phyloP scores from a whole-genome alignment of 2,113 vertebrate genomes.

The Orcinus orca region DNA sequence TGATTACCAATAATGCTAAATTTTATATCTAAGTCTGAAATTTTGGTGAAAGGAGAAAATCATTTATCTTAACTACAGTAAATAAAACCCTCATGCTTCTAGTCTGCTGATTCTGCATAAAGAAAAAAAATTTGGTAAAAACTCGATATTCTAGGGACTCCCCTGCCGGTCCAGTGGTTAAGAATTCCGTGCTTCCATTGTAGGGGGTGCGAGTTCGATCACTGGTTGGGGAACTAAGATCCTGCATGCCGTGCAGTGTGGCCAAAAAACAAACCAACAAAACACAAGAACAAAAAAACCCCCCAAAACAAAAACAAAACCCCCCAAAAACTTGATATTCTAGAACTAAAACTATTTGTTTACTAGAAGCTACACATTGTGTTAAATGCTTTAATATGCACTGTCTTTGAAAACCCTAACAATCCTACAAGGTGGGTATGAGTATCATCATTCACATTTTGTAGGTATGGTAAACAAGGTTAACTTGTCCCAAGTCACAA shows the following conservation, averaged over 20 bases:
- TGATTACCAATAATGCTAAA: slow-evolving; percentile 1
- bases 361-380: not conserved
- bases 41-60: slow-evolving; percentile 7
- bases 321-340: not conserved
- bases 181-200: too few relatives aligned
- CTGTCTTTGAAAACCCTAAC: not conserved
- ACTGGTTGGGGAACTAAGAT: too few relatives aligned
- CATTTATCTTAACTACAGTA: slow-evolving; percentile 5
- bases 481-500: not conserved
- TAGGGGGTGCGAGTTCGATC: too few relatives aligned
- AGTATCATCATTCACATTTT: not conserved
- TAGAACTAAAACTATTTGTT: slow-evolving; percentile 19
- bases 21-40: not conserved
- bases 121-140: not conserved
- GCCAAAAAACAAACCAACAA: not conserved
- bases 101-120: not conserved
- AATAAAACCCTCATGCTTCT: not conserved
- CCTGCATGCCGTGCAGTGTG: too few relatives aligned
- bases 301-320: too few relatives aligned
- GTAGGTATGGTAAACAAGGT: not conserved
- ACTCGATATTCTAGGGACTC: not conserved
- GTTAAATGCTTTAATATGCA: slow-evolving; percentile 15
- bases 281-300: too few relatives aligned
- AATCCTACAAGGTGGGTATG: not conserved
- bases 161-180: too few relatives aligned